A percentile compares a stretch with the other conserved stretches of the same genome.
Evolutionary conservation across 2,888 invertebrate species (phyloP).

Genomic region (Lycocerus yunnanus): DNA sequence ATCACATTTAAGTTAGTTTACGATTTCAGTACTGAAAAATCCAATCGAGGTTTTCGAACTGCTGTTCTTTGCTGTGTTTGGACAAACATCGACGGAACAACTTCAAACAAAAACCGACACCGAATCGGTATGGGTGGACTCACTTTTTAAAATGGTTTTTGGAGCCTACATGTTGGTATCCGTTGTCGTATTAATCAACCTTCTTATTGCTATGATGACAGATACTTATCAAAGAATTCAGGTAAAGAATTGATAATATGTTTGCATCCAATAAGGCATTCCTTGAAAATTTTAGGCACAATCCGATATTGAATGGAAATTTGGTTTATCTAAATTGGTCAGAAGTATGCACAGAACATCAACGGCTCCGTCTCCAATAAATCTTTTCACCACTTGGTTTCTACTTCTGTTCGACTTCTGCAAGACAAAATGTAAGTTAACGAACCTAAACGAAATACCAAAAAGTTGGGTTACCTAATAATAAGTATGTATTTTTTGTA

Average conservation of each 20-base stretch:
- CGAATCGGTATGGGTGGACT: conserved; percentile 83
- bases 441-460: not conserved
- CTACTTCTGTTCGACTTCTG: conserved; percentile 82
- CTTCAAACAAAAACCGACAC: conserved; percentile 65
- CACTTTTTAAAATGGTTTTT: conserved; percentile 85
- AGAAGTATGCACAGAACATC: conserved; percentile 98
- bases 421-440: conserved; percentile 58
- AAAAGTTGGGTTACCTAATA: too few species aligned
- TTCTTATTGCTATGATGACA: conserved; percentile 99
- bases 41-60: conserved; percentile 94
- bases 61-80: conserved; percentile 98
- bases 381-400: conserved; percentile 93
- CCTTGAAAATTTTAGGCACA: conserved; percentile 75
- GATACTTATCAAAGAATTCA: conserved; percentile 99
- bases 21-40: conserved; percentile 84
- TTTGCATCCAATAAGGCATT: not conserved
- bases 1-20: not conserved
- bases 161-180: conserved; percentile 98
- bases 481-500: not conserved
- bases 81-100: conserved; percentile 84
- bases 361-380: conserved; percentile 98
- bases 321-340: conserved; percentile 96
- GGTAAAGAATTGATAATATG: conserved; percentile 61
- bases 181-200: conserved; percentile 97
- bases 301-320: conserved; percentile 99